A percentile compares a stretch with the other conserved stretches of the same genome.
Evolutionary conservation across 2,888 invertebrate species (phyloP).

Genomic region (Odontomyia ornata): DNA sequence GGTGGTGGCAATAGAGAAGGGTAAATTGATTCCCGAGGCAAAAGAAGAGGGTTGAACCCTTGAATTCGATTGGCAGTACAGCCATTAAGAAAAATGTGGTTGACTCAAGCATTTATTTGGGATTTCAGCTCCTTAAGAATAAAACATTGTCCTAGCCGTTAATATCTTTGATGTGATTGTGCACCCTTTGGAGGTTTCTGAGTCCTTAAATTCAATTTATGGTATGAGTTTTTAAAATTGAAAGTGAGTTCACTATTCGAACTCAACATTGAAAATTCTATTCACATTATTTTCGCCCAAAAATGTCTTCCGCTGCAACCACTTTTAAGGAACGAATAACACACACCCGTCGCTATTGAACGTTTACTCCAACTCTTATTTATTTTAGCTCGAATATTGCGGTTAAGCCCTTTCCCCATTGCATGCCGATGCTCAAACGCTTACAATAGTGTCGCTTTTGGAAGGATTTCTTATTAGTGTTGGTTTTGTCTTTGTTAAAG

Average conservation of each 20-base stretch:
- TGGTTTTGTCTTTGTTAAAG: slow-evolving; percentile 38
- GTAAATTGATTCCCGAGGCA: neutral
- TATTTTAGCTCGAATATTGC: slow-evolving; percentile 37
- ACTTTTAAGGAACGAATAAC: neutral
- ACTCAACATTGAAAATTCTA: too few relatives aligned
- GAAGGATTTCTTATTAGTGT: slow-evolving; percentile 33
- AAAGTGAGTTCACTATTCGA: too few relatives aligned
- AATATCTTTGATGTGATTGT: too few relatives aligned
- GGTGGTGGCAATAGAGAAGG: slow-evolving; percentile 23
- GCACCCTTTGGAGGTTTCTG: too few relatives aligned
- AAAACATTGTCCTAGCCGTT: too few relatives aligned
- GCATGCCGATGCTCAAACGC: neutral
- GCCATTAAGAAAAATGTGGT: neutral
- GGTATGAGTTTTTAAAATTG: too few relatives aligned
- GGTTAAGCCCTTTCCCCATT: slow-evolving; percentile 31
- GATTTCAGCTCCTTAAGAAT: neutral
- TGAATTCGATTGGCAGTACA: neutral
- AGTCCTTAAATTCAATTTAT: too few relatives aligned
- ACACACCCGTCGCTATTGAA: slow-evolving; percentile 18
- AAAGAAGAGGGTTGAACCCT: neutral
- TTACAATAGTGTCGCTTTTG: neutral
- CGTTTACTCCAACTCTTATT: slow-evolving; percentile 29
- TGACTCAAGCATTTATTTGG: too few relatives aligned
- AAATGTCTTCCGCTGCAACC: neutral
- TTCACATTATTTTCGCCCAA: too few relatives aligned